Percentiles rank a stretch among this genome's conserved stretches.
Conservation (phyloP, 2,797 vertebrate genomes). For the Gobionotothen gibberifrons region DNA sequence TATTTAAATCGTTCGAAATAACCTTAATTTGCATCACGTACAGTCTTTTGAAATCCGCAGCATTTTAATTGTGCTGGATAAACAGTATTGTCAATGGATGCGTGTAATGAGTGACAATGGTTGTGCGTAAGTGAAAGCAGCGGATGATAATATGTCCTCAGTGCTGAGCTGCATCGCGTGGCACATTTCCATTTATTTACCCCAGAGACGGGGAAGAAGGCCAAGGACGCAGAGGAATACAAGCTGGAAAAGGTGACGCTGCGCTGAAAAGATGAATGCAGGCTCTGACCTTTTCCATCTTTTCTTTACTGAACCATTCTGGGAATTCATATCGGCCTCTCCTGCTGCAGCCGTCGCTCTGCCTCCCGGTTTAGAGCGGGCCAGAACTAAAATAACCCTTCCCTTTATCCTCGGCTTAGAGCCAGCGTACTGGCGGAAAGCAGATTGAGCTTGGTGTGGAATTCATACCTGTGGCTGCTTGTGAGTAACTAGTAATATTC, state of each 20-base stretch:
- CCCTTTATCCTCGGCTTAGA: slow-evolving; percentile 33
- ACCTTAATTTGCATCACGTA: slow-evolving; percentile 33
- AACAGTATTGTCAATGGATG: slow-evolving; percentile 21
- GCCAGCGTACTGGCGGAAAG: slow-evolving; percentile 1
- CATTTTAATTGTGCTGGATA: slow-evolving; percentile 48
- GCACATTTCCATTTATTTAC: slow-evolving; percentile 51
- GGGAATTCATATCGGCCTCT: slow-evolving; percentile 62
- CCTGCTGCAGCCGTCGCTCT: slow-evolving; percentile 35
- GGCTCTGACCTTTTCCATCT: slow-evolving; percentile 70
- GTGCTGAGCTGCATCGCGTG: slow-evolving; percentile 32
- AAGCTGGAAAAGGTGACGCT: slow-evolving; percentile 62
- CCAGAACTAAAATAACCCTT: slow-evolving; percentile 55
- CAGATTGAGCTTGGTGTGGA: slow-evolving; percentile 41
- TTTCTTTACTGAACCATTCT: slow-evolving; percentile 43
- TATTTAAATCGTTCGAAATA: slow-evolving; percentile 18
- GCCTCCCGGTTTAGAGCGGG: slow-evolving; percentile 45
- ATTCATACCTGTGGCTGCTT: slow-evolving; percentile 17
- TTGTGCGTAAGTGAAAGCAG: slow-evolving; percentile 37
- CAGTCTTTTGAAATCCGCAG: slow-evolving; percentile 35
- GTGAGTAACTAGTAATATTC: slow-evolving; percentile 15
- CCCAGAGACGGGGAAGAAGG: slow-evolving; percentile 44
- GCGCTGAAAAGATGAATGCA: slow-evolving; percentile 64
- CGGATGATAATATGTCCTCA: slow-evolving; percentile 65
- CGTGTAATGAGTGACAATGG: slow-evolving; percentile 41
- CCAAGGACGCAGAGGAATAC: slow-evolving; percentile 56